phyloP scores from a whole-genome alignment of 2,113 vertebrate species.

The Baryphthengus martii region DNA sequence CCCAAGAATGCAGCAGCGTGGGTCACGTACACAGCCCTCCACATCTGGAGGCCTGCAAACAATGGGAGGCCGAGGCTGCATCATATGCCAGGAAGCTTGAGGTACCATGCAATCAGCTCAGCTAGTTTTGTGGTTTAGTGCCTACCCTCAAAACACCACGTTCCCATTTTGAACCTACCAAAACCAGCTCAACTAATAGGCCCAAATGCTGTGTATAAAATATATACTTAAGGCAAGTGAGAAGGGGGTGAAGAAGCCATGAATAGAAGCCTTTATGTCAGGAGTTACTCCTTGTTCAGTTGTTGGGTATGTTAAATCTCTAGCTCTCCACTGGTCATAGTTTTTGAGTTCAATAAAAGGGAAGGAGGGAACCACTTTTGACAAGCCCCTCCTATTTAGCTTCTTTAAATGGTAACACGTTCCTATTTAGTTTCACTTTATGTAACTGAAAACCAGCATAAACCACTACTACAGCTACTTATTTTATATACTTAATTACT shows the following conservation, averaged over 20 bases:
- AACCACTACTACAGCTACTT: not conserved
- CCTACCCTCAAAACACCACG: not conserved
- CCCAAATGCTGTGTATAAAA: not conserved
- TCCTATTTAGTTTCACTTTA: not conserved
- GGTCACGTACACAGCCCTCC: not conserved
- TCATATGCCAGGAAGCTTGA: not conserved
- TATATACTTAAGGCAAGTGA: not conserved
- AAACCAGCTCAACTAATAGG: not conserved
- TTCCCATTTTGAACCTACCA: not conserved
- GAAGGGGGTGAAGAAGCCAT: not conserved
- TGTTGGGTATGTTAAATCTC: not conserved
- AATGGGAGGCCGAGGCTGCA: not conserved
- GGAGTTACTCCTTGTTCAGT: not conserved
- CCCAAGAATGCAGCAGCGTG: not conserved
- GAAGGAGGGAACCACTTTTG: not conserved
- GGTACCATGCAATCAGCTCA: not conserved
- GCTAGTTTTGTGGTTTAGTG: slow-evolving; percentile 5
- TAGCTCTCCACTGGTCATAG: not conserved
- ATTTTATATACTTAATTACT: not conserved
- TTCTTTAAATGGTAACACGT: not conserved
- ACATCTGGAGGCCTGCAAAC: not conserved
- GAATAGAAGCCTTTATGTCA: slow-evolving; percentile 16
- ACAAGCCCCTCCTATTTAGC: not conserved
- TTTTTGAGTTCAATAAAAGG: not conserved
- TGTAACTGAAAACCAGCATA: not conserved